phyloP scores from a whole-genome alignment of 2,113 vertebrate genomes.

The Jacana jacana region DNA sequence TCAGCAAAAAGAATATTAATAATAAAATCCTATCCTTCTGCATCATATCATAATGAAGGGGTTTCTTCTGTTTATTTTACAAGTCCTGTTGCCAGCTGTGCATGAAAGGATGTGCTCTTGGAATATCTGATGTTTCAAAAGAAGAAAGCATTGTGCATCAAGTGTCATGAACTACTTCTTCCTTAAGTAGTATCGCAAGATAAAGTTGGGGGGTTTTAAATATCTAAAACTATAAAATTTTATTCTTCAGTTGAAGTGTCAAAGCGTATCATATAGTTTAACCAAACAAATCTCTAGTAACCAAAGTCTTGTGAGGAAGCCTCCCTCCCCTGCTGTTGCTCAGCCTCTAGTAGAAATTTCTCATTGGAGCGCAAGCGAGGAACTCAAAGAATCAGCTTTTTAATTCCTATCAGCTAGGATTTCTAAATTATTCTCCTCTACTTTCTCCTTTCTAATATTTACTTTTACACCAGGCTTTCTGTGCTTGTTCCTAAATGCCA shows the following conservation, averaged over 20 bases:
- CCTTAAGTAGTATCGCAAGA: neutral
- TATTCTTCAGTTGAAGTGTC: neutral
- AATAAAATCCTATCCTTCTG: neutral
- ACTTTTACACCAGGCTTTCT: neutral
- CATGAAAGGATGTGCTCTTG: neutral
- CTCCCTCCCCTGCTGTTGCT: rapidly evolving
- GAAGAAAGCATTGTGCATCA: neutral
- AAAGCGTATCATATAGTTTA: neutral
- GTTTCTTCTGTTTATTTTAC: neutral
- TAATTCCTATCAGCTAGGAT: neutral
- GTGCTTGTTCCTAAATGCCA: neutral
- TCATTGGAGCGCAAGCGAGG: neutral
- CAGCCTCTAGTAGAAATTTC: neutral
- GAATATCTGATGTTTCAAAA: neutral
- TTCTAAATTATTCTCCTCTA: neutral
- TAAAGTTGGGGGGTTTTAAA: neutral
- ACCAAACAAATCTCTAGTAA: neutral
- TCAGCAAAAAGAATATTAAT: neutral
- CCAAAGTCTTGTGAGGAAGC: neutral
- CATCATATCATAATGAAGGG: neutral
- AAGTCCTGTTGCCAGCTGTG: neutral
- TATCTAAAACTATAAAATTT: neutral
- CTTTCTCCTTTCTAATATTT: neutral
- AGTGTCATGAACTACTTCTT: neutral
- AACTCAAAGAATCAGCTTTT: neutral